phyloP scores from a whole-genome alignment of 2,113 vertebrate genomes.

The Mustela lutreola region DNA sequence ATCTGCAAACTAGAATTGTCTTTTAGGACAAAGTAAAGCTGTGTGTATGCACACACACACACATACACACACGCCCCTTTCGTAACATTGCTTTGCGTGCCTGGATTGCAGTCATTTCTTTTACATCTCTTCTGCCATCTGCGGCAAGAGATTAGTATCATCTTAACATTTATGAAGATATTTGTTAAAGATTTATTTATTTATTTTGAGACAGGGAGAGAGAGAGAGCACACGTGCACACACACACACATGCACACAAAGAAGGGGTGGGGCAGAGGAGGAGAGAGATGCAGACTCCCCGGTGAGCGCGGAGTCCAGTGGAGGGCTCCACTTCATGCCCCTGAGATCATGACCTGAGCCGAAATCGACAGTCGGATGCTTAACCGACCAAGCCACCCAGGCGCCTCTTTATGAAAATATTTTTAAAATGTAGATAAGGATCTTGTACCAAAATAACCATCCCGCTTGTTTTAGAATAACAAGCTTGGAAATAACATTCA shows the following conservation, averaged over 20 bases:
- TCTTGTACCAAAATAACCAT: background rate
- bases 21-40: constrained; percentile 12
- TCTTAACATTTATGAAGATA: constrained; percentile 23
- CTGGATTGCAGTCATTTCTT: background rate
- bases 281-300: background rate
- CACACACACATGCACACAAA: background rate
- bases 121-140: constrained; percentile 19
- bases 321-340: background rate
- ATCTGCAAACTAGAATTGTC: background rate
- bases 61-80: background rate
- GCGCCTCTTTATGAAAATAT: background rate
- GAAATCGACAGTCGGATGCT: background rate
- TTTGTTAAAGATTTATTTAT: background rate
- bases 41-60: background rate
- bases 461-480: background rate
- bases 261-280: background rate
- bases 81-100: background rate
- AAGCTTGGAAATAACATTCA: background rate
- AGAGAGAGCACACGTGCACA: rapidly evolving
- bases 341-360: background rate
- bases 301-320: background rate
- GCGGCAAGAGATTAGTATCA: background rate
- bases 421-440: background rate
- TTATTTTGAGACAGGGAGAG: background rate
- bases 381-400: background rate